A percentile compares a stretch with the other conserved stretches of the same genome.
Conservation (phyloP, 2,797 vertebrate species). For the Galaxias olidus region DNA sequence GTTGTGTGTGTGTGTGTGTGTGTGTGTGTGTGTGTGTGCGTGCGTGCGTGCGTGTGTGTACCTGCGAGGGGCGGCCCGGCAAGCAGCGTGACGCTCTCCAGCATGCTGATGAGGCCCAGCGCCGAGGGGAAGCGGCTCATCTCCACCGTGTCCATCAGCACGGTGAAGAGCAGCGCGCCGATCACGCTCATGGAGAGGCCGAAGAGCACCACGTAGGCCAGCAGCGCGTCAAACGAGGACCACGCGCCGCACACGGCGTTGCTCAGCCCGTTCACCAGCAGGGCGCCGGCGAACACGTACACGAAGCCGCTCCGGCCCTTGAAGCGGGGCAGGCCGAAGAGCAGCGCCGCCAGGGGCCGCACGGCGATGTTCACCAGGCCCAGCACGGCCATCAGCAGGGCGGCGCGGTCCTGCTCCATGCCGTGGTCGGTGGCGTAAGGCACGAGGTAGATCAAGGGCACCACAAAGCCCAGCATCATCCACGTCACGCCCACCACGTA, state of each 20-base stretch:
- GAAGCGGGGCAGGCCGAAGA: constrained; percentile 68
- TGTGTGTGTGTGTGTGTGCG: not conserved
- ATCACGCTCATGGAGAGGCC: constrained; percentile 80
- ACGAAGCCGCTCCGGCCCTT: constrained; percentile 60
- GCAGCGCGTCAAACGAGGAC: constrained; percentile 66
- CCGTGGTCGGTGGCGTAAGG: constrained; percentile 72
- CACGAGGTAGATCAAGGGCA: constrained; percentile 82
- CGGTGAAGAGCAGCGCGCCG: constrained; percentile 79
- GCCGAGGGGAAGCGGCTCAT: constrained; percentile 83
- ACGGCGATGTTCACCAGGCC: constrained; percentile 82
- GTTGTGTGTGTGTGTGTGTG: not conserved
- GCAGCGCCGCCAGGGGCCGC: constrained; percentile 74
- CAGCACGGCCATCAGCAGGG: constrained; percentile 78
- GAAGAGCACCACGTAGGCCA: constrained; percentile 74
- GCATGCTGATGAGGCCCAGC: constrained; percentile 82
- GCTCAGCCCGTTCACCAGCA: constrained; percentile 78
- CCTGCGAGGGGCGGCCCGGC: constrained; percentile 81
- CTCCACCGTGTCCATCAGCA: constrained; percentile 85
- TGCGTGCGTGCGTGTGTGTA: constrained; percentile 33
- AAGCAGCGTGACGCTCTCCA: constrained; percentile 77
- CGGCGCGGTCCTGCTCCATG: constrained; percentile 73
- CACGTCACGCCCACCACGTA: constrained; percentile 76
- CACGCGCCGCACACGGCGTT: constrained; percentile 75
- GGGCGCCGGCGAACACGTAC: constrained; percentile 73
- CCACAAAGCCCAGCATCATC: constrained; percentile 79